Evolutionary conservation across 2,888 invertebrate genomes (phyloP), one percentile per base, ranked within the genome.

Genomic region (Plusia festucae): DNA sequence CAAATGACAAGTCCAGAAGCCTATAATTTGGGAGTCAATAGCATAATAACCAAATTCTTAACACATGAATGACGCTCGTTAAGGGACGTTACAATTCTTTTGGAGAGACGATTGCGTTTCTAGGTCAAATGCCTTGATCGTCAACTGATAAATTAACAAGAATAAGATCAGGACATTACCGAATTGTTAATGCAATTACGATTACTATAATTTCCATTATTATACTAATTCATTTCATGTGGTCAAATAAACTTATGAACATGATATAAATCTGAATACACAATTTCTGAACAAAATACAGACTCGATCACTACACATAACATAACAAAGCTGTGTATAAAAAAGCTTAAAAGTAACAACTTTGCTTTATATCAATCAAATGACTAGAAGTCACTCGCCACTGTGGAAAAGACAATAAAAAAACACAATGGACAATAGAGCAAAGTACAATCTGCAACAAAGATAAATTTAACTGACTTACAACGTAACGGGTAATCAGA

Each of bases 381-480:
- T 20, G 46, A 49, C 46, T 49, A 49, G 46, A 49, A 49, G 20
- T 20, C 46, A 49, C 46, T 49, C 46, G 9, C 46, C 46, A 20
- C 46, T 20, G 18, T 40, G n/a, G 20, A 9, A 20, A 18, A 49
- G 20, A 49, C 46, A 18, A 49, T 49, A 18, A 49, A 49, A 49
- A 49, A 40, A 40, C 15, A 49, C 18, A 49, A 20, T 11, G 20
- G 20, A 49, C 46, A 49, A 20, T 9, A 16, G 16, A 46, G 18
- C 15, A 46, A 46, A 11, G 46, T 20, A 20, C 18, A 20, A 18
- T 4, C 18, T 20, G 11, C 18, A 49, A 18, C 18, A 49, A 20
- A 49, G 20, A 49, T 49, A 49, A 18, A 49, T 49, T 49, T 49
- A 20, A 49, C 5, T 20, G 20, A 9, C 18, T 49, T 49, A 49